Conservation (phyloP, 1,140 invertebrate genomes). For the Drosophila biarmipes region DNA sequence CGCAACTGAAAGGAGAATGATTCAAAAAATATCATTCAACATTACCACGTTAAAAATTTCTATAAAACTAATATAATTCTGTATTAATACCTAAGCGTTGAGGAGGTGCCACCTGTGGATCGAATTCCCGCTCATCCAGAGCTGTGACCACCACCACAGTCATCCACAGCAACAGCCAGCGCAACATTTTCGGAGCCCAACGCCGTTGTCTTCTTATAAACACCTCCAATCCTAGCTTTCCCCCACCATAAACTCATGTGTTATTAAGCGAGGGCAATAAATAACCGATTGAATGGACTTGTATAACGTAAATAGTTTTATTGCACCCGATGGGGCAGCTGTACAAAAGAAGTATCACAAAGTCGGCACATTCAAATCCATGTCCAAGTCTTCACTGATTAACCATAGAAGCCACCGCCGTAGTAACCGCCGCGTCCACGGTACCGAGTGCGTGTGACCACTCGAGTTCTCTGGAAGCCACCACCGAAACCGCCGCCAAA, state of each 20-base stretch:
- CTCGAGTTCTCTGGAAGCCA: slow-evolving; percentile 65
- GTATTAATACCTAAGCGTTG: slow-evolving; percentile 26
- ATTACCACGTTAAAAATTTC: too few relatives aligned
- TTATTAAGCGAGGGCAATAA: slow-evolving; percentile 10
- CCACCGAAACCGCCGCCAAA: slow-evolving; percentile 56
- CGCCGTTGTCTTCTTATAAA: slow-evolving; percentile 1
- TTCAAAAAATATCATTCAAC: background rate
- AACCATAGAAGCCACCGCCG: slow-evolving; percentile 72
- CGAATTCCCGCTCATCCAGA: slow-evolving; percentile 54
- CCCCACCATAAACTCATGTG: slow-evolving; percentile 6
- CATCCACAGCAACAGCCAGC: slow-evolving; percentile 38
- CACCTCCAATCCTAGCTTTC: slow-evolving; percentile 39
- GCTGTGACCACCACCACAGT: slow-evolving; percentile 7
- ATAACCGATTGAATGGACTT: slow-evolving; percentile 1
- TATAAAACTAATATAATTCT: too few relatives aligned
- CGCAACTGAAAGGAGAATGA: slow-evolving; percentile 10
- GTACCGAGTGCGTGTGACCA: slow-evolving; percentile 68
- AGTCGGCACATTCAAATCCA: slow-evolving; percentile 3
- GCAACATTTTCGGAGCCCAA: slow-evolving; percentile 29
- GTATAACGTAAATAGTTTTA: slow-evolving; percentile 49
- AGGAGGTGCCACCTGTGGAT: slow-evolving; percentile 54
- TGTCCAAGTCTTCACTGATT: slow-evolving; percentile 24
- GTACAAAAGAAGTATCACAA: slow-evolving; percentile 66
- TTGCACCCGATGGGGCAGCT: slow-evolving; percentile 28
- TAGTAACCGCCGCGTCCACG: slow-evolving; percentile 66